Conservation (phyloP, 2,797 vertebrate species). For the Ctenopoma kingsleyae region DNA sequence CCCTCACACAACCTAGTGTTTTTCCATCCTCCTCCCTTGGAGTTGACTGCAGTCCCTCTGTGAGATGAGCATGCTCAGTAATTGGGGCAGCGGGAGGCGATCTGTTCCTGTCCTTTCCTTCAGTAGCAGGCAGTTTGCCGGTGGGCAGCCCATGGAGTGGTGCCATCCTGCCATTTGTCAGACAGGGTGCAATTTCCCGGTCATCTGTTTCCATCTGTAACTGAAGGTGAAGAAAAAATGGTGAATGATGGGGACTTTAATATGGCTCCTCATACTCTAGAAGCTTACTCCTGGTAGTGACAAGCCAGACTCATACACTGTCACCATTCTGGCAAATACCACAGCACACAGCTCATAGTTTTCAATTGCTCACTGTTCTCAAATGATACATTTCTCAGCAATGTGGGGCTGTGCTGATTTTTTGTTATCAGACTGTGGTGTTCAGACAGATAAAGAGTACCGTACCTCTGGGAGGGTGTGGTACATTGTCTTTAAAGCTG, state of each 20-base stretch:
- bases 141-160: slow-evolving; percentile 71
- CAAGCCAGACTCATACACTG: slow-evolving; percentile 47
- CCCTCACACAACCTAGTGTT: slow-evolving; percentile 48
- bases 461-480: slow-evolving; percentile 41
- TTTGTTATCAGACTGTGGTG: slow-evolving; percentile 36
- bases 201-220: slow-evolving; percentile 78
- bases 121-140: slow-evolving; percentile 70
- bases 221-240: slow-evolving; percentile 61
- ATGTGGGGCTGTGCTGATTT: slow-evolving; percentile 50
- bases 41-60: slow-evolving; percentile 64
- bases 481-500: slow-evolving; percentile 56
- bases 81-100: slow-evolving; percentile 74
- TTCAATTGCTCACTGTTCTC: slow-evolving; percentile 61
- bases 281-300: slow-evolving; percentile 38
- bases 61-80: slow-evolving; percentile 71
- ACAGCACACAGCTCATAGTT: slow-evolving; percentile 44
- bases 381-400: slow-evolving; percentile 72
- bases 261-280: slow-evolving; percentile 46
- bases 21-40: slow-evolving; percentile 56
- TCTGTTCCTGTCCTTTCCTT: slow-evolving; percentile 74
- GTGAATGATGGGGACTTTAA: slow-evolving; percentile 68
- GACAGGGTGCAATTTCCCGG: slow-evolving; percentile 75
- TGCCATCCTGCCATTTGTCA: slow-evolving; percentile 79
- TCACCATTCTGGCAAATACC: slow-evolving; percentile 70
- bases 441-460: slow-evolving; percentile 39